Evolutionary conservation across 2,113 vertebrate genomes (phyloP), one percentile per base, ranked within the genome.

Genomic region (Pogonocichla stellata): DNA sequence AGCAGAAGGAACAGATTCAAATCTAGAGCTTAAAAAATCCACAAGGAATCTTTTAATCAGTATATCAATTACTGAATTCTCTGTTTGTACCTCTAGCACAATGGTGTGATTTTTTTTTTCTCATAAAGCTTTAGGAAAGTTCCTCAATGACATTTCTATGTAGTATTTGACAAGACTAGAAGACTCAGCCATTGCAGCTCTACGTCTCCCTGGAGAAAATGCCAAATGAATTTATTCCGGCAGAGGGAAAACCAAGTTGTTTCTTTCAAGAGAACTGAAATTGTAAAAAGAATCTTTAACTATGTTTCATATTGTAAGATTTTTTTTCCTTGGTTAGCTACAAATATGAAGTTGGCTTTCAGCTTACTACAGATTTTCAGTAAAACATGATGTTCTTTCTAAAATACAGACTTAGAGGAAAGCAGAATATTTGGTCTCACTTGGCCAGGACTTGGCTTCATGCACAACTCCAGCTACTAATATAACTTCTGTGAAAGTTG

Each of bases 21-120:
- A 36, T 33, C 33, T 72, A 56, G 54, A 26, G 40, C 53, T 82
- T 6, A 74, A 28, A 54, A 42, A 28, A 57, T 42, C 45, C n/a
- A 23, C 57, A 62, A 45, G n/a, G 92, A 88, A 56, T 66, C 40
- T 87, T 85, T 93, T 92, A 74, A 94, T 90, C 71, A 92, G 33
- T 31, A 4, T 66, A 86, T 72, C 0, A 8, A 78, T 91, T 80
- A 87, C 65, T 12, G 6, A 83, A 56, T 81, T 81, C 33, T 92
- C 40, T 65, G 74, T 65, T 80, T 71, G 71, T 58, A 72, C 43
- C 42, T 66, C 31, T 45, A 58, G 53, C 53, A 79, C 34, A 74
- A 45, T 73, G 66, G 31, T 70, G 18, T 57, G 48, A 17, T 47
- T 36, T 45, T 47, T 19, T 90, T 74, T 72, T 47, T 19, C n/a